phyloP scores from a whole-genome alignment of 2,113 vertebrate species.

The Tragelaphus imberbis region DNA sequence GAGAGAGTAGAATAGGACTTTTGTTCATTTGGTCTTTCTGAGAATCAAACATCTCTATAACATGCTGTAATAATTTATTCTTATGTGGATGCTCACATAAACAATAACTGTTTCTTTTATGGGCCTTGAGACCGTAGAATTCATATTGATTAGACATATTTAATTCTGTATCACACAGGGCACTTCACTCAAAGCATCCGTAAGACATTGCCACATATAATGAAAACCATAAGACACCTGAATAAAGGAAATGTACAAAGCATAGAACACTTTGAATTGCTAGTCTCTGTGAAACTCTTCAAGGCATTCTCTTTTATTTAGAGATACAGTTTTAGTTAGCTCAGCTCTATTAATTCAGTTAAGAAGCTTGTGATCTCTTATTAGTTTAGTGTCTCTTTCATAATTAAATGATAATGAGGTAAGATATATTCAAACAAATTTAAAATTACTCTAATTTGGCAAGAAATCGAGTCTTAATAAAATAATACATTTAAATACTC shows the following conservation, averaged over 20 bases:
- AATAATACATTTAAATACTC: not conserved
- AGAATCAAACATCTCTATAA: not conserved
- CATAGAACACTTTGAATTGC: not conserved
- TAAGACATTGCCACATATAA: not conserved
- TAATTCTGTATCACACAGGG: not conserved
- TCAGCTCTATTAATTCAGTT: not conserved
- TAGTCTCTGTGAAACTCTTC: not conserved
- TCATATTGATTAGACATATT: not conserved
- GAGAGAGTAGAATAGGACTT: not conserved
- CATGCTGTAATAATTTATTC: not conserved
- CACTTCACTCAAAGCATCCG: not conserved
- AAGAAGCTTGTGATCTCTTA: constrained; percentile 19
- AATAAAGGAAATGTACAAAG: not conserved
- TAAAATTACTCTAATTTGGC: constrained; percentile 56
- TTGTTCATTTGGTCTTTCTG: not conserved
- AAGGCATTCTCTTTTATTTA: not conserved
- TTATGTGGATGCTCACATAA: not conserved
- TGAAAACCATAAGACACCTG: not conserved
- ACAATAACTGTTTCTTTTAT: not conserved
- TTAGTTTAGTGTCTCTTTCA: constrained; percentile 26
- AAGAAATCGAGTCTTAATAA: constrained; percentile 23
- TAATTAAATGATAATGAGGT: constrained; percentile 69
- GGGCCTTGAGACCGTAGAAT: not conserved
- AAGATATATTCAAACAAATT: constrained; percentile 63
- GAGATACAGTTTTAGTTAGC: constrained; percentile 22